Evolutionary conservation across 2,113 vertebrate species (phyloP), one percentile per base, ranked within the genome.

Genomic region (Rhabdornis inornatus): DNA sequence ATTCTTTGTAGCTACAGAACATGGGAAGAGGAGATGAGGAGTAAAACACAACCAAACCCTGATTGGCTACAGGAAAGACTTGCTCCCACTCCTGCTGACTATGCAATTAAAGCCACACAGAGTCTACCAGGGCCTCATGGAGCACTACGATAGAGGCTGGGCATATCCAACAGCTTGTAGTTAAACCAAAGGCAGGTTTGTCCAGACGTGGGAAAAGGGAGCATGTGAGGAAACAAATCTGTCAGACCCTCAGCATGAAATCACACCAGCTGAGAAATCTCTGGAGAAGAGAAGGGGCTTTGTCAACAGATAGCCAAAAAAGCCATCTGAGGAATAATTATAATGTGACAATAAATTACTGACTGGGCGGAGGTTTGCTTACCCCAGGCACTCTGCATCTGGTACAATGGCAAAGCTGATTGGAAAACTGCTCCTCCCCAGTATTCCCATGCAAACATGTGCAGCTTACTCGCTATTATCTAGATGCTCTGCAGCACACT

Each of bases 91-190:
- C 37, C 42, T 42, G 30, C 59, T 47, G 35, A 63, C 52, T 27
- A 1, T 3, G 37, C 0, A 12, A 56, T 39, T 86, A 50, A 70
- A 59, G 59, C 2, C 27, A 66, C 31, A 25, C 3, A 11, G 47
- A 10, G 33, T 6, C 72, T 57, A 25, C 8, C 52, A 31, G 27
- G 14, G 37, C 53, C 5, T 39, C 61, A 4, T 2, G 27, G 31
- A 85, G 45, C 1, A 0, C 30, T 61, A 3, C 0, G 0, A 37
- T 2, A 16, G 64, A 85, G 56, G 14, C 30, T 57, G 59, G 40
- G 13, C 9, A 13, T 27, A 50, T 28, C n/a, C 60, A 55, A 42
- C 44, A 63, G 24, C 31, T 56, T 74, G 21, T 47, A 44, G 33
- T 20, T 52, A 90, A 77, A 59, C 30, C 76, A 74, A 15, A 74